Conservation (phyloP, 1,140 invertebrate species). For the Trinorchestia longiramus region DNA sequence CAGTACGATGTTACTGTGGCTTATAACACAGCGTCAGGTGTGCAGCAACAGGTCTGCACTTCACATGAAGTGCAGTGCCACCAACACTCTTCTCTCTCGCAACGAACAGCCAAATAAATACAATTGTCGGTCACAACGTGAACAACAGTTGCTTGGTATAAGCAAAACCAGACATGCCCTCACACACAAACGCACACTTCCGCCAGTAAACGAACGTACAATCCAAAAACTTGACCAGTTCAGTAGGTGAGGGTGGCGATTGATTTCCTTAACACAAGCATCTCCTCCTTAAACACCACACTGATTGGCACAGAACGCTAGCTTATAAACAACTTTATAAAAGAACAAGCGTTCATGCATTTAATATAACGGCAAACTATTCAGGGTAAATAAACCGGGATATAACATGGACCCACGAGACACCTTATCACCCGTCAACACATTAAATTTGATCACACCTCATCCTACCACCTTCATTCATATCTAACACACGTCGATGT, state of each 20-base stretch:
- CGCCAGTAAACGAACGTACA: background rate
- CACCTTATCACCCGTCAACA: background rate
- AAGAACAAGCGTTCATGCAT: too few relatives aligned
- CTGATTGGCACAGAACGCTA: too few relatives aligned
- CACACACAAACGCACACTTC: background rate
- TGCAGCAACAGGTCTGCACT: constrained; percentile 65
- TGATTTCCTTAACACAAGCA: background rate
- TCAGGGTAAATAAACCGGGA: background rate
- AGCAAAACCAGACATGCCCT: background rate
- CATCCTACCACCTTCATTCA: background rate
- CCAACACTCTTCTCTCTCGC: background rate
- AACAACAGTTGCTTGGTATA: background rate
- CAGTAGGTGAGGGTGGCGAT: background rate
- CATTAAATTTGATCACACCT: background rate
- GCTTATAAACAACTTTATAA: too few relatives aligned
- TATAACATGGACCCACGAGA: background rate
- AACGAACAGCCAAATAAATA: background rate
- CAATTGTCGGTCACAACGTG: background rate
- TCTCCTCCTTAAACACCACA: too few relatives aligned
- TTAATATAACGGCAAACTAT: background rate
- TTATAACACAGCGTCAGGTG: background rate
- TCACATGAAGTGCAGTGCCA: background rate
- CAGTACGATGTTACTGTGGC: background rate
- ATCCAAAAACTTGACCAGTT: background rate
- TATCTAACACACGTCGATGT: background rate